Conservation (phyloP, 2,797 vertebrate species). For the Pempheris klunzingeri region DNA sequence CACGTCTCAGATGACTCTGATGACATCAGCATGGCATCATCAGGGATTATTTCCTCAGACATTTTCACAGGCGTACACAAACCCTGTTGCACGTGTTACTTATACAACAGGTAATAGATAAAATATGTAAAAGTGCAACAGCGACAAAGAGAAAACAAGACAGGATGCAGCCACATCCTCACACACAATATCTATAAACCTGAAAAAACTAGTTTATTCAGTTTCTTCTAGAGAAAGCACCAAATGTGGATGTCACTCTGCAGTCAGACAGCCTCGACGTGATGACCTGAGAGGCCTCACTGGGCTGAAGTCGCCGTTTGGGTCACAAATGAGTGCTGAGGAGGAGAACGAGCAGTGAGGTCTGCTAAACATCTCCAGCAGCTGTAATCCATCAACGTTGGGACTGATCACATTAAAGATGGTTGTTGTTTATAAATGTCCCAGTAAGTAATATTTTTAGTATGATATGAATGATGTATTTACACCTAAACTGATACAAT, state of each 20-base stretch:
- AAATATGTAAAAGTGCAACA: not conserved
- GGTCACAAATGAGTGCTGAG: not conserved
- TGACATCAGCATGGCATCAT: constrained; percentile 13
- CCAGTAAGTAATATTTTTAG: not conserved
- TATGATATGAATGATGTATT: no score
- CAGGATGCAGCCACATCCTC: no score
- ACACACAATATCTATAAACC: not conserved
- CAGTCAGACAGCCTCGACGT: not conserved
- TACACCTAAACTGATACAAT: not conserved
- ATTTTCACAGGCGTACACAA: not conserved
- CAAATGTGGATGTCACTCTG: not conserved
- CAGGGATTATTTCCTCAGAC: not conserved
- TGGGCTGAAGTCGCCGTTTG: not conserved
- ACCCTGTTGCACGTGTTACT: no score
- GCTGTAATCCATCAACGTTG: constrained; percentile 6
- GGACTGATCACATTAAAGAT: not conserved
- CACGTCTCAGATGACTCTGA: not conserved
- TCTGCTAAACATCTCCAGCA: no score
- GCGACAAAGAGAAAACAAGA: not conserved
- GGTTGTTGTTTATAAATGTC: not conserved
- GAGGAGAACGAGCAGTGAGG: no score
- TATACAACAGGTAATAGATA: not conserved
- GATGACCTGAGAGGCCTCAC: not conserved
- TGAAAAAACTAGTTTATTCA: not conserved
- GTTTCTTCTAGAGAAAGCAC: not conserved